These are phyloP conservation scores for Scaptomyza flava DNA, from an alignment of 2,888 invertebrate species.

Conservation along the genomic window DNA sequence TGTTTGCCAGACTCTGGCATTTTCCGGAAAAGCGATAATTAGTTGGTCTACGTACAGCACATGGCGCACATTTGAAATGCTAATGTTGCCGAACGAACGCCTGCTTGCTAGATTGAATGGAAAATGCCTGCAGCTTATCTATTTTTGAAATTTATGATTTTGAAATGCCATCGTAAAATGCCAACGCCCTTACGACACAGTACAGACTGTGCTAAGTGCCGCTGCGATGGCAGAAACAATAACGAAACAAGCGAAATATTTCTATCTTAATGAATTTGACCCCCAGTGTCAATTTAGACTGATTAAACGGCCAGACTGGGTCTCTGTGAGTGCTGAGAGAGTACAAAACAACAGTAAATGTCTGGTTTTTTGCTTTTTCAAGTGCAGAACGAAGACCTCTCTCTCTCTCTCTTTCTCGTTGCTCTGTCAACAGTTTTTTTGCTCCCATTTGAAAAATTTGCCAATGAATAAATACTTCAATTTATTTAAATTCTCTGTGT, in stretches of 20 bases:
- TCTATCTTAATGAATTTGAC: conserved; percentile 83
- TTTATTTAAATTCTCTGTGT: conserved; percentile 42
- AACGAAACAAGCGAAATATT: conserved; percentile 65
- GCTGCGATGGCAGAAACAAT: conserved; percentile 44
- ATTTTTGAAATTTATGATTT: conserved; percentile 49
- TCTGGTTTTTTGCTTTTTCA: conserved; percentile 17
- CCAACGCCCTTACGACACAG: conserved; percentile 49
- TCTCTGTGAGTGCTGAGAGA: conserved; percentile 6
- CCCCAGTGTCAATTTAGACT: conserved; percentile 83
- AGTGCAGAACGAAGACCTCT: conserved; percentile 13
- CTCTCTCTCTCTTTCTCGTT: conserved; percentile 14
- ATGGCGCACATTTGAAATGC: conserved; percentile 25
- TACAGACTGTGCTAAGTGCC: conserved; percentile 19
- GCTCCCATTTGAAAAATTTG: conserved; percentile 59
- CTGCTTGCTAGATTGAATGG: conserved; percentile 9
- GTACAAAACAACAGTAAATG: conserved; percentile 7
- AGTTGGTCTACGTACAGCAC: conserved; percentile 30
- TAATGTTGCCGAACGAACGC: conserved; percentile 11
- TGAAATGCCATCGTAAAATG: conserved; percentile 29
- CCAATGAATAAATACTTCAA: conserved; percentile 46
- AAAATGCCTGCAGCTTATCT: conserved; percentile 54
- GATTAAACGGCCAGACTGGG: conserved; percentile 78
- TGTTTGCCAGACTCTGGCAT: conserved; percentile 37
- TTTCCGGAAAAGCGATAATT: conserved; percentile 47
- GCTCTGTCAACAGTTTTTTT: conserved; percentile 26